Conservation (phyloP, 2,797 vertebrate genomes). For the Valencia hispanica region DNA sequence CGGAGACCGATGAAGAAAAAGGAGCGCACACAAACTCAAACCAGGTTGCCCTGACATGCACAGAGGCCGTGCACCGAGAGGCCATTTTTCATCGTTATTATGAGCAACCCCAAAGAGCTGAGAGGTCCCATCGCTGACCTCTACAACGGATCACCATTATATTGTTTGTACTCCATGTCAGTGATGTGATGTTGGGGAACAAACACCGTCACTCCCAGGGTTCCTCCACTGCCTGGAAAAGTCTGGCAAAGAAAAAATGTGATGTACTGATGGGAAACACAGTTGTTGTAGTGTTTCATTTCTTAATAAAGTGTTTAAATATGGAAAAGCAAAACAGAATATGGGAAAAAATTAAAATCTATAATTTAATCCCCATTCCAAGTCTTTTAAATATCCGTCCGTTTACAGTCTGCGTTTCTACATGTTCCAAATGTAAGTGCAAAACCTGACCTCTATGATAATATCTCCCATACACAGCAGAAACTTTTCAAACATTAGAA, state of each 20-base stretch:
- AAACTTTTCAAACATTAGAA: too few relatives aligned
- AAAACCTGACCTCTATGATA: neutral
- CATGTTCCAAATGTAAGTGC: neutral
- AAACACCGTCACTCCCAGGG: slow-evolving; percentile 2
- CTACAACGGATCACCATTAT: slow-evolving; percentile 44
- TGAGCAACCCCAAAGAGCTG: slow-evolving; percentile 32
- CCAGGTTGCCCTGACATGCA: neutral
- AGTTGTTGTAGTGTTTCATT: neutral
- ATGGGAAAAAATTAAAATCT: too few relatives aligned
- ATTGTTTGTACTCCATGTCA: slow-evolving; percentile 13
- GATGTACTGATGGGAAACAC: neutral
- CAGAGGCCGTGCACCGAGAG: slow-evolving; percentile 11
- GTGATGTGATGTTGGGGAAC: slow-evolving; percentile 26
- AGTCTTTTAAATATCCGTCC: too few relatives aligned
- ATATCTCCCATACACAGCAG: too few relatives aligned
- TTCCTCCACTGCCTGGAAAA: neutral
- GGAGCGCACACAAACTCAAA: slow-evolving; percentile 6
- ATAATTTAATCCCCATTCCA: too few relatives aligned
- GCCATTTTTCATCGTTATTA: slow-evolving; percentile 63
- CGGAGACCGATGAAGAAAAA: neutral
- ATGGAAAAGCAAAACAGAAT: too few relatives aligned
- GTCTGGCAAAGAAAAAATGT: neutral
- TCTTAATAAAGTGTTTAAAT: neutral
- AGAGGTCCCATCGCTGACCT: slow-evolving; percentile 50
- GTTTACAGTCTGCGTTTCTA: neutral